Conservation (phyloP, 1,140 invertebrate species). For the Pinna nobilis region DNA sequence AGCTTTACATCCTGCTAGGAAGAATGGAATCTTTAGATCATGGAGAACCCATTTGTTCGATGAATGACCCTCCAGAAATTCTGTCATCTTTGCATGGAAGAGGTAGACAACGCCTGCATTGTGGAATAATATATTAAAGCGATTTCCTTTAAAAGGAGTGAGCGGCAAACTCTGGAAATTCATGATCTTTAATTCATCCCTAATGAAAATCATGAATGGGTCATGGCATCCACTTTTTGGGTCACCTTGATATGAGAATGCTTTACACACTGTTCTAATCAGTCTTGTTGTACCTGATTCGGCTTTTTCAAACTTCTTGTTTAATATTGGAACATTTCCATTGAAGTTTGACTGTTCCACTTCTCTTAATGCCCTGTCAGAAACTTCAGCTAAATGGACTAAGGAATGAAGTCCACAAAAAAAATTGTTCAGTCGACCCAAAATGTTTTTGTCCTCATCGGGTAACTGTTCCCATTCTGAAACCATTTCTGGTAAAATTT, state of each 20-base stretch:
- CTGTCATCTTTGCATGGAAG: slow-evolving; percentile 11
- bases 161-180: slow-evolving; percentile 6
- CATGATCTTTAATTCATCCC: neutral
- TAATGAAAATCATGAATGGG: slow-evolving; percentile 1
- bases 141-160: slow-evolving; percentile 11
- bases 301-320: neutral
- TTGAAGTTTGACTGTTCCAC: neutral
- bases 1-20: neutral
- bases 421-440: slow-evolving; percentile 6
- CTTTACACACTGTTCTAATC: slow-evolving; percentile 12
- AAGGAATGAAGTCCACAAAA: slow-evolving; percentile 21
- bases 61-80: slow-evolving; percentile 12
- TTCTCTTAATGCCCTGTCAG: neutral
- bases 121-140: slow-evolving; percentile 30
- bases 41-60: slow-evolving; percentile 16
- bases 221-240: neutral
- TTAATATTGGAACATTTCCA: slow-evolving; percentile 11
- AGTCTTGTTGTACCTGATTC: slow-evolving; percentile 28
- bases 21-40: neutral
- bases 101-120: slow-evolving; percentile 30
- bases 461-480: neutral
- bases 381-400: slow-evolving; percentile 11
- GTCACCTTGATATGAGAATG: slow-evolving; percentile 13
- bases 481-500: slow-evolving; percentile 15
- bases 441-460: neutral